Evolutionary conservation across 2,113 vertebrate species (phyloP), one percentile per base, ranked within the genome.

Genomic region (Mormyrus lacerda): DNA sequence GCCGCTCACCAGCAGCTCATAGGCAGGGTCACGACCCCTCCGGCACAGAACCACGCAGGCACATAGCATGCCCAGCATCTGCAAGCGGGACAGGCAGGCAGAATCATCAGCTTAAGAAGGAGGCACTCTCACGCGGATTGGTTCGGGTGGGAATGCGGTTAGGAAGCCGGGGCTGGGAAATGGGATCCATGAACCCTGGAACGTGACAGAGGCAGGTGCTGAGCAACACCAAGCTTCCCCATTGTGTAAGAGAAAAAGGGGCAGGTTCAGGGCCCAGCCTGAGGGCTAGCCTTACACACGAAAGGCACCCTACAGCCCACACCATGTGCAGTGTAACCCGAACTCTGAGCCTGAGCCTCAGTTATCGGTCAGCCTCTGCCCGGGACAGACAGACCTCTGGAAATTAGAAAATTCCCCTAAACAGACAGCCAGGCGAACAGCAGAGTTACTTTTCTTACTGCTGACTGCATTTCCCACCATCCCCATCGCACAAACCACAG

Each of bases 21-120:
- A 99, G 27, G 97, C 95, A 89, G 97, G 97, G 88, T 97, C 98
- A 92, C 96, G 95, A 93, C 95, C 96, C 94, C 97, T 96, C 93
- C 96, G 96, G 93, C 97, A 98, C 91, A 99, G 90, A 87, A 99
- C 98, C 31, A 98, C 93, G 91, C 97, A 97, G 0, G 97, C 97
- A 89, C 98, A 98, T 91, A 99, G 91, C 97, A 99, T 99, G 90
- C 98, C 98, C 95, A 99, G 95, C 91, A 99, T 96, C 98, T 99
- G 89, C 89, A 44, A 94, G 84, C 86, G 65, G 65, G 88, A 79
- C 69, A 73, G 87, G 27, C 1, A 35, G 15, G 44, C 10, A 31
- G 61, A 50, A 45, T 21, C 2, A 0, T 47, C 76, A 21, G 31
- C 76, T 82, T 39, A 17, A 31, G 15, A 39, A 13, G 69, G 9